Evolutionary conservation across 2,888 invertebrate species (phyloP).

Genomic region (Deladenus siricidicola): DNA sequence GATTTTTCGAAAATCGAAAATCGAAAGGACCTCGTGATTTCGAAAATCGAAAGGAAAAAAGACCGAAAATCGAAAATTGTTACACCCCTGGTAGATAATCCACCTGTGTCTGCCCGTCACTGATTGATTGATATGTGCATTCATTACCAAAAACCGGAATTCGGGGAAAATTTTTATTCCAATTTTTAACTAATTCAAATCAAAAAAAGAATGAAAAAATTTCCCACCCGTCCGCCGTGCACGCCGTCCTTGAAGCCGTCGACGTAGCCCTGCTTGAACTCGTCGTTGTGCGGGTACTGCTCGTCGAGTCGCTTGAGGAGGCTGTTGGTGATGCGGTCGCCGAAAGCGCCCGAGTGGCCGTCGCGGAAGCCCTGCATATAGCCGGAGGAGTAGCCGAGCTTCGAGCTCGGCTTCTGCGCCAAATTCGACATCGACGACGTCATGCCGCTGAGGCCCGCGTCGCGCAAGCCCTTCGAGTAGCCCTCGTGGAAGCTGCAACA

Average conservation of each 20-base stretch:
- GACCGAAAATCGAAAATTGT: too few relatives aligned
- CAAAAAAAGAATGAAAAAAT: too few relatives aligned
- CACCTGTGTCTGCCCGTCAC: too few relatives aligned
- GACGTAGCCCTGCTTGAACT: constrained; percentile 53
- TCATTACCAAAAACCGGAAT: too few relatives aligned
- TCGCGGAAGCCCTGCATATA: constrained; percentile 54
- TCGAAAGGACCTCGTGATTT: too few relatives aligned
- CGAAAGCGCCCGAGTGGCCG: constrained; percentile 52
- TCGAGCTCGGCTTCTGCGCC: constrained; percentile 36
- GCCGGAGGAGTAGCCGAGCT: constrained; percentile 51
- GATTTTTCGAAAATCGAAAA: too few relatives aligned
- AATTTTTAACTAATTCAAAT: too few relatives aligned
- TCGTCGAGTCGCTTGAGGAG: constrained; percentile 52
- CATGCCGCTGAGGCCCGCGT: constrained; percentile 52
- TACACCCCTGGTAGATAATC: too few relatives aligned
- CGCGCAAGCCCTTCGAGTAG: constrained; percentile 42
- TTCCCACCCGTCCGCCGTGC: constrained; percentile 34
- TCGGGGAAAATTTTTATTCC: too few relatives aligned
- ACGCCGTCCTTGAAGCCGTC: constrained; percentile 54
- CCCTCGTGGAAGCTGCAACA: constrained; percentile 43
- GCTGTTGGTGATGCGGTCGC: constrained; percentile 51
- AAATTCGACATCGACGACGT: constrained; percentile 53
- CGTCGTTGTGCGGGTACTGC: constrained; percentile 53
- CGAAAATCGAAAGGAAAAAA: too few relatives aligned
- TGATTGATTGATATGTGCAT: too few relatives aligned